These are phyloP conservation scores for Platysteira castanea DNA, from an alignment of 2,113 vertebrate species.

Conservation along the genomic window DNA sequence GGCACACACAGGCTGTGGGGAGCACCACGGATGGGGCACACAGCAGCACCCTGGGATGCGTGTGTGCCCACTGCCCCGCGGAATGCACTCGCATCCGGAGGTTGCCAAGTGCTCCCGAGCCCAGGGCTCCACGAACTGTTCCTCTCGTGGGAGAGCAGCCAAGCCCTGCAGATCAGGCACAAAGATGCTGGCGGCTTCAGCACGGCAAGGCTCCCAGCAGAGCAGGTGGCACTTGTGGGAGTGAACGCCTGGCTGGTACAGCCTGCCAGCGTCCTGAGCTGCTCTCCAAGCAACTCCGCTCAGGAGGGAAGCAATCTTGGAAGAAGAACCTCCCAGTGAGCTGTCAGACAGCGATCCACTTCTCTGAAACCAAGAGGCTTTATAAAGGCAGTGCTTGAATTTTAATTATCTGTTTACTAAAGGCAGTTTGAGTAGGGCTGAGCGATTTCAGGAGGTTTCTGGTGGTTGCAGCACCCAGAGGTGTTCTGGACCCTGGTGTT, in stretches of 20 bases:
- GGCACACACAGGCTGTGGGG: accelerated
- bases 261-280: accelerated
- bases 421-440: background rate
- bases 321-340: accelerated
- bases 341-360: background rate
- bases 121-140: background rate
- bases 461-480: background rate
- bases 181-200: background rate
- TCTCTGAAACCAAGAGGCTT: background rate
- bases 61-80: accelerated
- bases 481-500: background rate
- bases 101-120: background rate
- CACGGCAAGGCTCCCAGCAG: background rate
- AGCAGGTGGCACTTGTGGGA: background rate
- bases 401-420: background rate
- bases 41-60: accelerated
- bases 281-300: accelerated
- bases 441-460: background rate
- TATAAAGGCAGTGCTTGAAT: background rate
- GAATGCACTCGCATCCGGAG: accelerated
- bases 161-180: background rate
- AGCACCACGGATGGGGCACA: accelerated
- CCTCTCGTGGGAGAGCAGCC: background rate
- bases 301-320: background rate
- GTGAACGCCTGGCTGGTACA: background rate